Base-by-base conservation (phyloP, 2,113 vertebrate genomes). In the Carlito syrichta region DNA sequence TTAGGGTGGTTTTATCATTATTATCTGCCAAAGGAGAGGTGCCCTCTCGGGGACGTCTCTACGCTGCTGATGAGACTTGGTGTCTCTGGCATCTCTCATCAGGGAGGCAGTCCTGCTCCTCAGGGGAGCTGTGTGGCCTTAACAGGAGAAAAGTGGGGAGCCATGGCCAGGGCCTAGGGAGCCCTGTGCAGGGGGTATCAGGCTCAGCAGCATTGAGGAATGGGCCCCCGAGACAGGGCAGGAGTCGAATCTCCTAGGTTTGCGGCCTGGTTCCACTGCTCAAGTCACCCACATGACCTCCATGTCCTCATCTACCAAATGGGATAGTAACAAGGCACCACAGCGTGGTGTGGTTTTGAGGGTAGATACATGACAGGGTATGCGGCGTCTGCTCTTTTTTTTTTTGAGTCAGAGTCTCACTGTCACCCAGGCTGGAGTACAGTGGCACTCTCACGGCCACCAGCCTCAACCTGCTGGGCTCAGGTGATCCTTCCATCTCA, bases 281-380 rank as follows among this genome's bases (percentile, higher is more conserved):
- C 35, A 0, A 30, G 9, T 38, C 30, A 69, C 54, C 38, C 54
- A 66, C 8, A 12, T 84, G 81, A 92, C 79, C 76, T 74, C 73
- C 86, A 60, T 27, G 48, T 73, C 27, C 54, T 89, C 54, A n/a
- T 56, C 73, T 66, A 62, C n/a, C 85, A 82, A 94, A 79, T 35
- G 62, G 74, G 89, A 69, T 1, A 10, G 63, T n/a, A 32, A 22
- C 8, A 13, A 23, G 5, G n/a, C 25, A n/a, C 58, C 45, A 14
- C 27, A 20, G 10, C 8, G 27, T 0, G 17, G 45, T 6, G 19
- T 35, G 23, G 43, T 60, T 92, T 73, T 62, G 50, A 60, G 43
- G 54, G 73, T 56, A 40, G 23, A 50, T 30, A 9, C 3, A 8
- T 11, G 45, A 32, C 62, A 16, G 48, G 35, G 20, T 6, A 30